phyloP scores from a whole-genome alignment of 2,113 vertebrate species.

The Athene noctua region DNA sequence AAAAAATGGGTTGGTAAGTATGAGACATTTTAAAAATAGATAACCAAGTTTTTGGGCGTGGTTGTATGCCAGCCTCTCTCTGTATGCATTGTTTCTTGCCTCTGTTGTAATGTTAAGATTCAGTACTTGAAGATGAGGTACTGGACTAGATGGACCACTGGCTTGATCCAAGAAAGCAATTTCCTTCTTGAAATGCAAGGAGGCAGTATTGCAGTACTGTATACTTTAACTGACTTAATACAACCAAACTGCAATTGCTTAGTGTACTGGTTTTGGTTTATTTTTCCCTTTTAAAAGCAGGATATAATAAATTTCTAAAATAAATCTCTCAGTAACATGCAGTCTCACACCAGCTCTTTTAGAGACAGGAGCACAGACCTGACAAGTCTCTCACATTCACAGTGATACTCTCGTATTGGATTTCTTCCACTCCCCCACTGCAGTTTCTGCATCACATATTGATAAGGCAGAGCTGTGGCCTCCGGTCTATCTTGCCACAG shows the following conservation, averaged over 20 bases:
- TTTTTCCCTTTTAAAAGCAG: not conserved
- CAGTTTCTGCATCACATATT: not conserved
- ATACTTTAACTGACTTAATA: not conserved
- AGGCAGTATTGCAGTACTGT: not conserved
- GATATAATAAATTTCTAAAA: slow-evolving; percentile 33
- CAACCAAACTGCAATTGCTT: not conserved
- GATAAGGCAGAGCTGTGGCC: not conserved
- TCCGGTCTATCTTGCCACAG: not conserved
- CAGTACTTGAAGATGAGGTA: not conserved
- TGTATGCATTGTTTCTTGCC: not conserved
- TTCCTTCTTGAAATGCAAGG: slow-evolving; percentile 17
- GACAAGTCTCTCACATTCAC: slow-evolving; percentile 28
- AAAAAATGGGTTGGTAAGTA: not conserved
- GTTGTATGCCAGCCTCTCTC: not conserved
- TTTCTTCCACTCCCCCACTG: not conserved
- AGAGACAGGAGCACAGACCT: slow-evolving; percentile 23
- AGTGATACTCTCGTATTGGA: not conserved
- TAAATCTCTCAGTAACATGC: slow-evolving; percentile 24
- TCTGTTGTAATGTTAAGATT: not conserved
- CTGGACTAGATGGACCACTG: not conserved
- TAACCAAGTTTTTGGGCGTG: not conserved
- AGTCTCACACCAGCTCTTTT: slow-evolving; percentile 42
- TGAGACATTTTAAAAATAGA: not conserved
- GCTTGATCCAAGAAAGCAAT: not conserved
- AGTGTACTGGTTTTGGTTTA: not conserved